Conservation (phyloP, 2,797 vertebrate species). For the Syngnathus rostellatus region DNA sequence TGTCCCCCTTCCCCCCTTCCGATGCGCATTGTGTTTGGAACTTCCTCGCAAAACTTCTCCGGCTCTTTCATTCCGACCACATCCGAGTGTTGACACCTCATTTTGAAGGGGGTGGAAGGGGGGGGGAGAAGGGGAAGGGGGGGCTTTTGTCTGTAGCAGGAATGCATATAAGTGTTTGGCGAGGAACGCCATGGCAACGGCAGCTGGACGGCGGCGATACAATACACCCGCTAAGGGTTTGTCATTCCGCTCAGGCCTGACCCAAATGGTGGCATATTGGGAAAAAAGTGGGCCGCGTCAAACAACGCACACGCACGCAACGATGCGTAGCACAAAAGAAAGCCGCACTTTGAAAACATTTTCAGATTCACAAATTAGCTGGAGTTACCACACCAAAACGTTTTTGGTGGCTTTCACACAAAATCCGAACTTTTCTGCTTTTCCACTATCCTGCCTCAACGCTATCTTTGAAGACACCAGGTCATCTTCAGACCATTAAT, state of each 20-base stretch:
- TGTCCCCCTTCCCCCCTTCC: constrained; percentile 9
- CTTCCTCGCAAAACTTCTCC: constrained; percentile 30
- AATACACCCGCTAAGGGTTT: constrained; percentile 53
- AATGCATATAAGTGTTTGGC: constrained; percentile 60
- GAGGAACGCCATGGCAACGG: constrained; percentile 73
- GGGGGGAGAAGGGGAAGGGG: constrained; percentile 38
- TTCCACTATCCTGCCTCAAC: background rate
- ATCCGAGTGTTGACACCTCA: constrained; percentile 62
- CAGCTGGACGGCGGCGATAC: constrained; percentile 50
- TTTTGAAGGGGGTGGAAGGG: constrained; percentile 41
- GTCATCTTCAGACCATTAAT: too few species aligned
- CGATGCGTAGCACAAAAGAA: background rate
- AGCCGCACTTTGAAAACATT: constrained; percentile 7
- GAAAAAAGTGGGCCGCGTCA: constrained; percentile 48
- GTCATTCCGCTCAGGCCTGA: constrained; percentile 75
- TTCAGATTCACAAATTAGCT: background rate
- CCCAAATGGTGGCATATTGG: constrained; percentile 68
- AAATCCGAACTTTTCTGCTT: background rate
- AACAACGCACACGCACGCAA: constrained; percentile 21
- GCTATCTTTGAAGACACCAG: too few species aligned
- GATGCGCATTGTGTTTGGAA: constrained; percentile 19
- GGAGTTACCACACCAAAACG: too few species aligned
- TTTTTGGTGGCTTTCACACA: background rate
- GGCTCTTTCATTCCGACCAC: constrained; percentile 65
- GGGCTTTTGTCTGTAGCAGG: constrained; percentile 58